Evolutionary conservation across 1,140 invertebrate species (phyloP), one percentile per base, ranked within the genome.

Genomic region (Bradysia coprophila): DNA sequence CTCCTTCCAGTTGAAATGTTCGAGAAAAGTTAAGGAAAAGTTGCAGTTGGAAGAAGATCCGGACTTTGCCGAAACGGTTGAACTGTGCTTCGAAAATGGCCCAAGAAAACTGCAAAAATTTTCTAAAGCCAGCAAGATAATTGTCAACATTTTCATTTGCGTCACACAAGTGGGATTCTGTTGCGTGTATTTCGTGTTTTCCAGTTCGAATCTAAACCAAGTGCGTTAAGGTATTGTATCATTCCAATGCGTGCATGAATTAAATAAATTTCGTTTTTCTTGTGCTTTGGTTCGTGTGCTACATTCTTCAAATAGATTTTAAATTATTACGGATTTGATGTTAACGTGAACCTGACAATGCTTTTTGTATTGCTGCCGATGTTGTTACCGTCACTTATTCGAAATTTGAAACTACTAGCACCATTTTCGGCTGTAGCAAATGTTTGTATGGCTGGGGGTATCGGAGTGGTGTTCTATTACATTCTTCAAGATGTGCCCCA

Each of bases 101-200:
- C 81, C 82, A 0, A 52, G 62, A 1, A 53, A 56, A 37, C 46
- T 80, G 5, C 61, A 75, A 31, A 65, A 61, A 19, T 70, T 75
- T 49, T 72, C 81, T 0, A 51, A 59, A 21, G 49, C 59, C 10
- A 76, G 78, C 69, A 69, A 69, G 51, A 64, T 67, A 21, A 54
- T 81, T 45, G 75, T 85, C 43, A 82, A 87, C 58, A 42, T 74
- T 9, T 87, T 89, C 61, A 71, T 95, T 28, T 84, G 87, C 54
- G 64, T 92, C 39, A 92, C 88, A 22, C 91, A 95, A 66, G 65
- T 94, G 46, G 90, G 91, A 48, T 94, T 95, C 65, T 95, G 90
- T 62, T 91, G 87, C 64, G 83, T 94, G 18, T 95, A 95, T 64
- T 82, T 91, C 53, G 80, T 94, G 23, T 95, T 94, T 63, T 81